These are phyloP conservation scores for Bovichtus variegatus DNA, from an alignment of 2,797 vertebrate species.

Conservation along the genomic window DNA sequence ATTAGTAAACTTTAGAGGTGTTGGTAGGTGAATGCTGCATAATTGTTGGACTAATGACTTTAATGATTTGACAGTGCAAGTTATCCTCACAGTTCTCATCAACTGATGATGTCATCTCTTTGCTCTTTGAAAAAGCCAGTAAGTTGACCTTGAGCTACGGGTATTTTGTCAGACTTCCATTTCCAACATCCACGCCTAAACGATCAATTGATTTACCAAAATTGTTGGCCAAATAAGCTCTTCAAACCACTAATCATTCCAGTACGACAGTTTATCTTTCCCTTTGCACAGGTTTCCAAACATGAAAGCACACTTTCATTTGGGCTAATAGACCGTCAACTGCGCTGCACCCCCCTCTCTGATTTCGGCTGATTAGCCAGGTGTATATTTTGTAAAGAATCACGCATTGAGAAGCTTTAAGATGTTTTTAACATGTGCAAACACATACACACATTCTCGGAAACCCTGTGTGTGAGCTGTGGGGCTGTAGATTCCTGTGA, in stretches of 20 bases:
- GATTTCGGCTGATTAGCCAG: constrained; percentile 15
- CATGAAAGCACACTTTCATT: background rate
- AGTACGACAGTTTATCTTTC: background rate
- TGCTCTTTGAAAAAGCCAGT: background rate
- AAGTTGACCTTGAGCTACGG: background rate
- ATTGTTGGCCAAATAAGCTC: background rate
- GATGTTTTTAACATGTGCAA: constrained; percentile 22
- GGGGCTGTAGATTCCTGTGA: constrained; percentile 52
- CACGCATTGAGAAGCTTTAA: background rate
- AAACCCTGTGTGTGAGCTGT: constrained; percentile 25
- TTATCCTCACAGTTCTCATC: background rate
- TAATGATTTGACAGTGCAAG: background rate
- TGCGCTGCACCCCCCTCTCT: background rate
- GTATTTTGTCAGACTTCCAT: background rate
- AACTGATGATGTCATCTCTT: background rate
- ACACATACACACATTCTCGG: constrained; percentile 4
- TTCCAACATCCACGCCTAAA: background rate
- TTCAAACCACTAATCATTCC: background rate
- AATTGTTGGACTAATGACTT: background rate
- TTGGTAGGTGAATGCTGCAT: background rate
- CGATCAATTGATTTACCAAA: background rate
- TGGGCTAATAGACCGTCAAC: background rate
- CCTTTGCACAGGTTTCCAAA: background rate
- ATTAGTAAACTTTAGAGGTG: background rate
- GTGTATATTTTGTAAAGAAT: background rate